Evolutionary conservation across 1,140 invertebrate genomes (phyloP).

Genomic region (Zaprionus ornatus): DNA sequence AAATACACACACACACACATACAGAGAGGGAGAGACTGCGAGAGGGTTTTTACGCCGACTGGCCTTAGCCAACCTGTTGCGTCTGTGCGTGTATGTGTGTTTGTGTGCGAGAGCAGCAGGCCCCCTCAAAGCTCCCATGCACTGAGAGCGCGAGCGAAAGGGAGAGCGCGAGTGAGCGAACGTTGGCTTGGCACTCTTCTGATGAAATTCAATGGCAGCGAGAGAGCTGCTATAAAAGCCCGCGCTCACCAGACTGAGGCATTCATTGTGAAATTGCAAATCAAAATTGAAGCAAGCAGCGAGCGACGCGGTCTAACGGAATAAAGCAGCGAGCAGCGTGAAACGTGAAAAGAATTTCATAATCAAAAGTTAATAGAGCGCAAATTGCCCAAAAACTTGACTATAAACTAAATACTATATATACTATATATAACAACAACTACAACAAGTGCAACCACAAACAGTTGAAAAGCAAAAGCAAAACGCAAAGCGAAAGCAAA

Average conservation of each 20-base stretch:
- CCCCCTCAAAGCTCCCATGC: conserved; percentile 30
- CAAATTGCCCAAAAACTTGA: conserved; percentile 36
- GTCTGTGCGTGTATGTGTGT: conserved; percentile 20
- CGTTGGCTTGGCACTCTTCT: conserved; percentile 47
- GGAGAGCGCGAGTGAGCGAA: conserved; percentile 6
- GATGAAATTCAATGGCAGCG: conserved; percentile 75
- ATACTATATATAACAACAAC: conserved; percentile 36
- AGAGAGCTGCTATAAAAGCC: conserved; percentile 79
- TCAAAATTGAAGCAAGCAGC: conserved; percentile 83
- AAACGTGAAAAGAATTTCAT: conserved; percentile 83
- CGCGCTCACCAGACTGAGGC: conserved; percentile 27
- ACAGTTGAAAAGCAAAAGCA: conserved; percentile 28
- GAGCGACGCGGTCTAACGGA: conserved; percentile 56
- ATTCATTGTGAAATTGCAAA: conserved; percentile 84
- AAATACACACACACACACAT: conserved; percentile 27
- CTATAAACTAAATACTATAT: conserved; percentile 22
- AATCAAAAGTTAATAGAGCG: conserved; percentile 77
- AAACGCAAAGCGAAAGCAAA: conserved; percentile 26
- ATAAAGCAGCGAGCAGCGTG: conserved; percentile 38
- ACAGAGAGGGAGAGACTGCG: not conserved
- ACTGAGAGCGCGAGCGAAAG: conserved; percentile 6
- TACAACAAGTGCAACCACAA: conserved; percentile 42
- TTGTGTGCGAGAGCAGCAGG: conserved; percentile 14
- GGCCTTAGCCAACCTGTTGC: conserved; percentile 37
- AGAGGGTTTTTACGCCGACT: conserved; percentile 52